Conservation (phyloP, 2,797 vertebrate genomes). For the Mareca strepera region DNA sequence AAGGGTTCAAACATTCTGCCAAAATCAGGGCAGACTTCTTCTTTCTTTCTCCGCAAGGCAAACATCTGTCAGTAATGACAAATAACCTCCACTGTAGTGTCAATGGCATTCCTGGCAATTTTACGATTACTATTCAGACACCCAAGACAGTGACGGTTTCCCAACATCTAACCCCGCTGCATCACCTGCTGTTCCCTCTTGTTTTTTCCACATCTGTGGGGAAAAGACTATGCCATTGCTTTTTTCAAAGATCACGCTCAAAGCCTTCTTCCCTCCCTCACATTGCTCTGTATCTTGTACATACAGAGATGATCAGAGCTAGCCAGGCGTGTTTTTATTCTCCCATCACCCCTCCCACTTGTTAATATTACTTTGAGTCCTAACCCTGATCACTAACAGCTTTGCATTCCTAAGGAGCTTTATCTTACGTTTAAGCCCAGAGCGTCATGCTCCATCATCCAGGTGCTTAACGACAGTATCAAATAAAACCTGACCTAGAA, state of each 20-base stretch:
- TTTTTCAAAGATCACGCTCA: neutral
- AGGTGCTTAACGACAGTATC: neutral
- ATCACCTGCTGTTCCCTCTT: neutral
- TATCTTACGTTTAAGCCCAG: neutral
- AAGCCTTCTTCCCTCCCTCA: neutral
- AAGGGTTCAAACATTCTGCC: neutral
- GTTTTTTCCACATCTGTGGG: neutral
- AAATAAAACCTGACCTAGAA: neutral
- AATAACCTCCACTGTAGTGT: neutral
- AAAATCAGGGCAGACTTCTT: neutral
- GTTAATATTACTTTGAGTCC: neutral
- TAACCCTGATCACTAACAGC: neutral
- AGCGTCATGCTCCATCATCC: neutral
- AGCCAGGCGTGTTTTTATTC: neutral
- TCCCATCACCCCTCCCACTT: neutral
- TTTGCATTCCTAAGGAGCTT: neutral
- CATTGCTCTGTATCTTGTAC: neutral
- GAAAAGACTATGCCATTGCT: neutral
- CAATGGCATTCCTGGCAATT: neutral
- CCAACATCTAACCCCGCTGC: neutral
- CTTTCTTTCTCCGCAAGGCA: neutral
- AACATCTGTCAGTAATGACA: neutral
- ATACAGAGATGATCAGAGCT: neutral
- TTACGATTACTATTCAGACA: neutral
- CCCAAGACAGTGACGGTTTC: neutral